Conservation (phyloP, 2,113 vertebrate species). For the Crypturellus undulatus region DNA sequence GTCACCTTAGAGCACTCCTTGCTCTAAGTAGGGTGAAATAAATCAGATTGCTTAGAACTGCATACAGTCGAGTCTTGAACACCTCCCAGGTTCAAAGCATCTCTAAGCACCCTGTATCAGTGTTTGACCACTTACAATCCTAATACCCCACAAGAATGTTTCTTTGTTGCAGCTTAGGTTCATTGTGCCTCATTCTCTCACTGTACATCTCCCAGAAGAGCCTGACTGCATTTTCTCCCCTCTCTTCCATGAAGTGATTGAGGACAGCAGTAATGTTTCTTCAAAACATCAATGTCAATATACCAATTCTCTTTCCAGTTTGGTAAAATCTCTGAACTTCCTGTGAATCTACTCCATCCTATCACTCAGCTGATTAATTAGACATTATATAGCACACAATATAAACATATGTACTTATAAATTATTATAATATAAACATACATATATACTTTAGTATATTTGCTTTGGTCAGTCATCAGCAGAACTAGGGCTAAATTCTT, state of each 20-base stretch:
- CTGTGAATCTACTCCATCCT: not conserved
- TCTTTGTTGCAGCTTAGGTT: not conserved
- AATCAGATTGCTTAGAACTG: not conserved
- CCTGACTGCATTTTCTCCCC: accelerated
- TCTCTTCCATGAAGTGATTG: not conserved
- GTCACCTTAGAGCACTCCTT: not conserved
- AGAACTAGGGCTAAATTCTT: not conserved
- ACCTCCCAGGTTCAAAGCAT: not conserved
- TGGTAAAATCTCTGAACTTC: not conserved
- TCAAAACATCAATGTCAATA: not conserved
- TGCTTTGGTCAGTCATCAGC: not conserved
- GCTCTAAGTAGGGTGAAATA: not conserved
- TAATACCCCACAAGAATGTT: not conserved
- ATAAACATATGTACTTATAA: not conserved
- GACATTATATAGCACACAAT: not conserved
- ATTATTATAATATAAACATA: not conserved
- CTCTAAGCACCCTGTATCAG: not conserved
- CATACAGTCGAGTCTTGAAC: not conserved
- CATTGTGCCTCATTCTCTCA: not conserved
- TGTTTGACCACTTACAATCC: not conserved
- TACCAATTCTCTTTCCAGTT: not conserved
- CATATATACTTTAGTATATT: not conserved
- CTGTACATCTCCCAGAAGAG: not conserved
- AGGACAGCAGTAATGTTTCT: not conserved
- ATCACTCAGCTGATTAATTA: not conserved